These are phyloP conservation scores for Rhagophthalmus giganteus DNA, from an alignment of 2,888 invertebrate genomes.

Conservation along the genomic window DNA sequence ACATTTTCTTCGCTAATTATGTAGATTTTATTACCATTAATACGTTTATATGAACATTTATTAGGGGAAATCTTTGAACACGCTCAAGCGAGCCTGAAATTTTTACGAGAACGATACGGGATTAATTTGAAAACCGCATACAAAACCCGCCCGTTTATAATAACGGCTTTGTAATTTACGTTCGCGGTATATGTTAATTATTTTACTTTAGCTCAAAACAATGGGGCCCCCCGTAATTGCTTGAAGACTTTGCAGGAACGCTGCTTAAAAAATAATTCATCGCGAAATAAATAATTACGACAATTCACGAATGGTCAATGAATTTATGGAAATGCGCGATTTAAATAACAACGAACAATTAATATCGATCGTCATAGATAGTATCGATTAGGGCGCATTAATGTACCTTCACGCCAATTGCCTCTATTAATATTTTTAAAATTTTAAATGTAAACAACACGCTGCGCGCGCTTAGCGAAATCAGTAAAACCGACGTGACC, in stretches of 20 bases:
- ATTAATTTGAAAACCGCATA: neutral
- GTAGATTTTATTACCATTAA: too few relatives aligned
- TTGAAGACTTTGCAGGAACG: neutral
- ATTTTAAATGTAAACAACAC: too few relatives aligned
- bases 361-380: slow-evolving; percentile 5
- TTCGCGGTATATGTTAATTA: slow-evolving; percentile 6
- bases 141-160: neutral
- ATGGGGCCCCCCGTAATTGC: neutral
- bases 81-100: slow-evolving; percentile 10
- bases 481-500: too few relatives aligned
- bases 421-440: neutral
- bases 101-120: slow-evolving; percentile 3
- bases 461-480: too few relatives aligned
- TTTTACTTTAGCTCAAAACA: slow-evolving; percentile 6
- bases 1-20: too few relatives aligned
- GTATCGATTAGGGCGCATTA: slow-evolving; percentile 1
- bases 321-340: slow-evolving; percentile 9
- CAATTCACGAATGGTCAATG: slow-evolving; percentile 14
- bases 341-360: slow-evolving; percentile 13
- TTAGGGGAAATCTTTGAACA: neutral
- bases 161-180: slow-evolving; percentile 7
- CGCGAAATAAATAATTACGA: slow-evolving; percentile 6
- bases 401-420: neutral
- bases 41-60: too few relatives aligned
- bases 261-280: neutral